A percentile compares a stretch with the other conserved stretches of the same genome.
phyloP scores from a whole-genome alignment of 2,888 invertebrate genomes.

The Acanthosepion esculentum region DNA sequence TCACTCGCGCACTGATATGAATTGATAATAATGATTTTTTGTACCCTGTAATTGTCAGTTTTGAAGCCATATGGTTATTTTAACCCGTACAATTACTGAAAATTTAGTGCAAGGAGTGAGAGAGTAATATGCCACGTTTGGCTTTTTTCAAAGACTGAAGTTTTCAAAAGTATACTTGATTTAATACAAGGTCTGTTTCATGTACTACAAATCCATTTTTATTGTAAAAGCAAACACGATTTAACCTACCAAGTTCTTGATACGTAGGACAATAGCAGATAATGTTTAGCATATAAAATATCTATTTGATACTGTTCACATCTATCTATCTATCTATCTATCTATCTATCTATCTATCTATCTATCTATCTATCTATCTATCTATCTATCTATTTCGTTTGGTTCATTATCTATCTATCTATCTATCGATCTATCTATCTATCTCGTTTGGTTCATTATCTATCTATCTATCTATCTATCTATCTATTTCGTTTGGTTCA shows the following conservation, averaged over 20 bases:
- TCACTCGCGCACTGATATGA: neutral
- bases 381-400: too few species aligned
- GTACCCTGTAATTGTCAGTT: neutral
- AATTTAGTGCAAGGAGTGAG: neutral
- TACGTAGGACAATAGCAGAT: neutral
- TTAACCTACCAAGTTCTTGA: neutral
- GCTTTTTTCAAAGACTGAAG: neutral
- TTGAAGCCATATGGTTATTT: neutral
- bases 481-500: too few species aligned
- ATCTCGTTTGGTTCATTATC: too few species aligned
- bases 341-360: too few species aligned
- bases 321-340: neutral
- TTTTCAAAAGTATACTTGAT: neutral
- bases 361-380: too few species aligned
- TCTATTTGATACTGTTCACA: neutral
- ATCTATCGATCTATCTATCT: too few species aligned
- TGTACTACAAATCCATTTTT: neutral
- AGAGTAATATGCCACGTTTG: neutral
- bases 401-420: too few species aligned
- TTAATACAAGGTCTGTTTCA: slow-evolving; percentile 20
- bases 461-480: neutral
- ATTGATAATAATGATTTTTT: neutral
- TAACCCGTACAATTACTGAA: neutral
- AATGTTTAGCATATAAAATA: neutral
- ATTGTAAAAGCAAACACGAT: neutral